Base-by-base conservation (phyloP, 2,113 vertebrate genomes). In the Clinocottus analis region DNA sequence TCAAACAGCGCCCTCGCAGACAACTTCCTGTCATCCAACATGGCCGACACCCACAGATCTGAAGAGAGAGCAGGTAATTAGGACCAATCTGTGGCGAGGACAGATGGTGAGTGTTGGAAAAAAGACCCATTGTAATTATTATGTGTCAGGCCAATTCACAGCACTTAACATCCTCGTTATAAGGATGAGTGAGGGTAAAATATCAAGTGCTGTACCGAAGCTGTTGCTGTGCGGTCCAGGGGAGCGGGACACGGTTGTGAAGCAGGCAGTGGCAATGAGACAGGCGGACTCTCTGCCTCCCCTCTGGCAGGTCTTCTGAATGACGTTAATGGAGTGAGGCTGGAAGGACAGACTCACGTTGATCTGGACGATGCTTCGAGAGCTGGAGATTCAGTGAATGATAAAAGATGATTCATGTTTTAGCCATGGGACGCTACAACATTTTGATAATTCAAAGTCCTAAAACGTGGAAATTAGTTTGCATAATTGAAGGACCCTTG, bases 1-100 rank as follows among this genome's bases (percentile, higher is more conserved):
- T 99, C 97, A 29, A 99, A 98, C 23, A 96, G 91, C 0, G 97
- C 97, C 0, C 97, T 93, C 0, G 94, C 91, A 1, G 94, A 95
- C 0, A 95, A 69, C 1, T 92, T 94, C 92, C 91, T 89, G 87
- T 98, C 97, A 25, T 99, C 98, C 95, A 99, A 85, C 56, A 95
- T 94, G 16, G 96, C 93, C 0, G 90, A 92, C 89, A 96, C 94
- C 69, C 75, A 82, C 55, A 97, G 55, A 45, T 94, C 97, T 99
- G 87, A 23, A 72, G 66, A 72, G 67, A 29, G 35, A 75, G 23
- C 27, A 14, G 63, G 76, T 27, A 27, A 41, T 53, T 2, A 2
- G 55, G 53, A 27, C 53, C 49, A 3, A 21, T 53, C 21, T 23
- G 11, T 23, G 23, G 12, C 10, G 1, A 7, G 53, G 60, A 69